Conservation (phyloP, 2,888 invertebrate genomes). For the Sarcophaga variegata region DNA sequence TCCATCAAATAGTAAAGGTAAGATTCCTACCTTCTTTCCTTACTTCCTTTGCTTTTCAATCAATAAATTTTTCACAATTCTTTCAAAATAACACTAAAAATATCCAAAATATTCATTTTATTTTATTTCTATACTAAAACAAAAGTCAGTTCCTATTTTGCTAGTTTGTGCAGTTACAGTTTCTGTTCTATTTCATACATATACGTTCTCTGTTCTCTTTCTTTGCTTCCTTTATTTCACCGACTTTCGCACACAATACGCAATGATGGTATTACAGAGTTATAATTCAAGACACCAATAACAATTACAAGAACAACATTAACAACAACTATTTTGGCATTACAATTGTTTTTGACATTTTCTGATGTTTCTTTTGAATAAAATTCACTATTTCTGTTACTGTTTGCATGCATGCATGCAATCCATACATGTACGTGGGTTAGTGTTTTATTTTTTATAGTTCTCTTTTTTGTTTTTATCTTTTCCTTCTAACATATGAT, state of each 20-base stretch:
- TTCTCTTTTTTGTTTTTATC: conserved; percentile 58
- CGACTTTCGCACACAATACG: too few relatives aligned
- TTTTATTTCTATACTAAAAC: conserved; percentile 2
- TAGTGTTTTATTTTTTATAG: conserved; percentile 19
- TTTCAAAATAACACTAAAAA: conserved; percentile 41
- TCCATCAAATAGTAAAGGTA: conserved; percentile 25
- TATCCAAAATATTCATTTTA: conserved; percentile 38
- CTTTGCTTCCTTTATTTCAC: conserved; percentile 27
- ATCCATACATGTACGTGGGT: not conserved
- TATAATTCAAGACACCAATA: not conserved
- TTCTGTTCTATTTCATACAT: conserved; percentile 6
- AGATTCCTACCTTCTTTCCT: not conserved
- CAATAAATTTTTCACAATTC: conserved; percentile 16
- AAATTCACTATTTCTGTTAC: conserved; percentile 35
- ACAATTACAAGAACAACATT: not conserved
- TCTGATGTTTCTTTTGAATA: conserved; percentile 22
- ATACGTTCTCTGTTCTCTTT: conserved; percentile 1
- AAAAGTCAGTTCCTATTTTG: conserved; percentile 47
- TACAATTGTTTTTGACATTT: conserved; percentile 59
- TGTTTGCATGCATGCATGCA: conserved; percentile 11
- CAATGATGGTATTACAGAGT: conserved; percentile 29
- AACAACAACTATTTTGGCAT: conserved; percentile 10
- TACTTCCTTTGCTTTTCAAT: not conserved
- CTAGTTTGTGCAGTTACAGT: conserved; percentile 12
- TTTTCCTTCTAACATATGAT: conserved; percentile 56